Conservation (phyloP, 2,797 vertebrate species). For the Enteromius treurensis region DNA sequence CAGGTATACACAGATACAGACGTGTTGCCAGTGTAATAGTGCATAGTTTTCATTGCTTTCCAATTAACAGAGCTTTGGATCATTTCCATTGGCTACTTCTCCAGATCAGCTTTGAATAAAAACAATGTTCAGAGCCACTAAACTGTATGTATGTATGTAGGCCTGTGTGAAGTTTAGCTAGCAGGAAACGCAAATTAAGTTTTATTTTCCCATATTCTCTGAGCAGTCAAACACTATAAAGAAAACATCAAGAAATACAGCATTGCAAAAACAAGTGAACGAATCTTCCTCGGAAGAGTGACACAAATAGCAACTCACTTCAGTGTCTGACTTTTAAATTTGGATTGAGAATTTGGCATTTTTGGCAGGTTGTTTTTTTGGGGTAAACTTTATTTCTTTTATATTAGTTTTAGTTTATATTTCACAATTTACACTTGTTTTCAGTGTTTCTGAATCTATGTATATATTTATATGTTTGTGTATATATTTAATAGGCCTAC, state of each 20-base stretch:
- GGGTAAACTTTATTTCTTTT: not conserved
- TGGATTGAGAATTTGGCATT: not conserved
- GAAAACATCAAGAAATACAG: not conserved
- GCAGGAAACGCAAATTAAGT: not conserved
- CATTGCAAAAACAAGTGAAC: not conserved
- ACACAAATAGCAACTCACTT: not conserved
- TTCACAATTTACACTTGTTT: not conserved
- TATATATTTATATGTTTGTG: not conserved
- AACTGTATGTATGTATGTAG: not conserved
- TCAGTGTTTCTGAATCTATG: not conserved
- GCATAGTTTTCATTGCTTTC: not conserved
- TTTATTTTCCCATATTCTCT: not conserved
- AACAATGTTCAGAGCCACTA: not conserved
- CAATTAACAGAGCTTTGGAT: not conserved
- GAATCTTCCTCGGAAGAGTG: not conserved
- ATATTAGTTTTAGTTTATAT: not conserved
- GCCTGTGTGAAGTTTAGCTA: not conserved
- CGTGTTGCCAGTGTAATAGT: not conserved
- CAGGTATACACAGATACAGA: not conserved
- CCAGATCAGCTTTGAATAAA: not conserved
- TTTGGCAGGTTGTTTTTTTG: not conserved
- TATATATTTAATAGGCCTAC: not conserved
- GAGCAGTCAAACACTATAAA: not conserved
- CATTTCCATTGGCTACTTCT: not conserved
- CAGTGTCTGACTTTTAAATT: not conserved